phyloP scores from a whole-genome alignment of 2,797 vertebrate species.

The Poecile montanus region DNA sequence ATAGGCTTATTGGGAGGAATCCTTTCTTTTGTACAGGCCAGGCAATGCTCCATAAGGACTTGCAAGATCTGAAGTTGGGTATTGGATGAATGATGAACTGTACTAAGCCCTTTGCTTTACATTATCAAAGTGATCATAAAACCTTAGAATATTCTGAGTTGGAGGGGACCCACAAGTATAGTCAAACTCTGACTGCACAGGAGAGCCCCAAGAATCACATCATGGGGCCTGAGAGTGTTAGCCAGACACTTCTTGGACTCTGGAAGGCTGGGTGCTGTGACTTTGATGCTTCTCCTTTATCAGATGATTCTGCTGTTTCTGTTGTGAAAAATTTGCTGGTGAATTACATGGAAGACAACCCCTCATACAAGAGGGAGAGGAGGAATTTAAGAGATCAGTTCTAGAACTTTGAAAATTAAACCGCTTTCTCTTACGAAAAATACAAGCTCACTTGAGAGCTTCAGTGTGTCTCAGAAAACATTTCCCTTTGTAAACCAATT shows the following conservation, averaged over 20 bases:
- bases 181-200: not conserved
- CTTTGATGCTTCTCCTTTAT: not conserved
- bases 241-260: not conserved
- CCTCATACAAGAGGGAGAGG: not conserved
- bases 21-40: not conserved
- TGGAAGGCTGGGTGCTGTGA: not conserved
- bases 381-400: not conserved
- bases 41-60: fast-evolving
- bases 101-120: not conserved
- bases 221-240: not conserved
- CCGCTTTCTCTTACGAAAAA: not conserved
- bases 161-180: not conserved
- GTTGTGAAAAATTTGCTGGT: not conserved
- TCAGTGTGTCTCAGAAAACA: not conserved
- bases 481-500: not conserved
- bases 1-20: not conserved
- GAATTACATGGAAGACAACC: not conserved
- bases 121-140: not conserved
- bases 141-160: not conserved
- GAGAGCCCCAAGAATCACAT: not conserved
- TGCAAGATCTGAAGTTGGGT: not conserved
- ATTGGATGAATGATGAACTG: not conserved
- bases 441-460: not conserved
- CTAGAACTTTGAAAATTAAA: not conserved
- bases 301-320: not conserved